These are phyloP conservation scores for Chrysocyon brachyurus DNA, from an alignment of 2,797 vertebrate genomes.

Conservation along the genomic window DNA sequence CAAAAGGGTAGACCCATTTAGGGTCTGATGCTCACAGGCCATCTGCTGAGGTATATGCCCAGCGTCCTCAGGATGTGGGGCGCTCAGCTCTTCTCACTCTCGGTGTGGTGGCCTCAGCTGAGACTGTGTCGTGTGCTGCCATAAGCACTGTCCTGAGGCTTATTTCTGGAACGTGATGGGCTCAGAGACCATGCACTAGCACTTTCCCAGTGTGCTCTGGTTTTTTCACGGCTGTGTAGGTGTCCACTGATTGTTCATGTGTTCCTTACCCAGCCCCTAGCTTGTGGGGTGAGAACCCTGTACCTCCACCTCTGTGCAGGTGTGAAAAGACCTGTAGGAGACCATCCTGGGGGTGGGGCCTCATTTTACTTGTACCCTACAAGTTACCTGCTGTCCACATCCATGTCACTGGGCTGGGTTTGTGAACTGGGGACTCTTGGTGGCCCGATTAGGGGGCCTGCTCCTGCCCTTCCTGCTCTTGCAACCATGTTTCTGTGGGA, in stretches of 20 bases:
- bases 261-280: neutral
- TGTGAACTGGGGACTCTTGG: neutral
- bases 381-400: no score
- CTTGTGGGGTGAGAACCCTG: neutral
- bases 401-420: neutral
- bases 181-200: neutral
- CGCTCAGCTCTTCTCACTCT: neutral
- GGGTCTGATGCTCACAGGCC: neutral
- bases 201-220: neutral
- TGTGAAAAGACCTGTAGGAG: neutral
- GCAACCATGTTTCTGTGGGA: neutral
- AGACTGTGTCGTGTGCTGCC: neutral
- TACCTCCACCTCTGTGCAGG: neutral
- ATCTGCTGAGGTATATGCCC: rapidly evolving
- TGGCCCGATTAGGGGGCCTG: neutral
- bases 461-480: neutral
- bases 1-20: neutral
- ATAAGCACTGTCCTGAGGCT: neutral
- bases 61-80: rapidly evolving
- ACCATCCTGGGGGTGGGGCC: neutral
- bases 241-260: neutral
- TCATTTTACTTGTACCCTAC: neutral
- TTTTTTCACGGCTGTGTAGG: neutral
- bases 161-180: rapidly evolving
- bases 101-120: neutral